Conservation (phyloP, 2,113 vertebrate species). For the Ailurus styani region DNA sequence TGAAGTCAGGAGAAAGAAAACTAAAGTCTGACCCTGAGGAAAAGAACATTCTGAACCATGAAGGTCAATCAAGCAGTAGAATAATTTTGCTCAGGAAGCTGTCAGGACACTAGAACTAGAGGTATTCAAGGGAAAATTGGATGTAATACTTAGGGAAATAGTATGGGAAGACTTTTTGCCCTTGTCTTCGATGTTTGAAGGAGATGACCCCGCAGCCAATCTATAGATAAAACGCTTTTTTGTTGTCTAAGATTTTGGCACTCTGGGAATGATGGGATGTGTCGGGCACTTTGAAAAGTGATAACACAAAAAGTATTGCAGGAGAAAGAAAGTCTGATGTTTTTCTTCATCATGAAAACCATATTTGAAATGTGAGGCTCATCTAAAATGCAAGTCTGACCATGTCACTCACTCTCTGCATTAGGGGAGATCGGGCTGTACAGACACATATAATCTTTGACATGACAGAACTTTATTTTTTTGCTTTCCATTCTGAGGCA, state of each 20-base stretch:
- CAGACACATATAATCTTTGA: background rate
- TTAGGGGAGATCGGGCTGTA: background rate
- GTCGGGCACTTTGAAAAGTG: constrained; percentile 42
- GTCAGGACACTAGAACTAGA: constrained; percentile 46
- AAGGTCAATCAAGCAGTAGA: constrained; percentile 52
- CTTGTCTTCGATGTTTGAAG: constrained; percentile 32
- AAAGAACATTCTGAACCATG: constrained; percentile 31
- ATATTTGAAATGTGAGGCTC: background rate
- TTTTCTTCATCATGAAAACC: background rate
- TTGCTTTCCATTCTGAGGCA: background rate
- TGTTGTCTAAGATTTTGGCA: background rate
- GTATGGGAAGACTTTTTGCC: constrained; percentile 32
- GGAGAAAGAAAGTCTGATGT: background rate
- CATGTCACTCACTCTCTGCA: background rate
- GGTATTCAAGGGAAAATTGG: constrained; percentile 60
- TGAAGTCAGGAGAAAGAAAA: background rate
- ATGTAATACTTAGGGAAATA: constrained; percentile 64
- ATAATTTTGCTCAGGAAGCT: constrained; percentile 50
- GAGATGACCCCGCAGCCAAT: constrained; percentile 33
- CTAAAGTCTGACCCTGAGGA: background rate
- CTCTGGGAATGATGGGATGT: constrained; percentile 34
- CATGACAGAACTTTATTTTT: background rate
- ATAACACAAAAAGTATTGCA: background rate
- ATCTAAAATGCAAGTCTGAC: background rate
- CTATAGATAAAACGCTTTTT: constrained; percentile 54